Evolutionary conservation across 1,140 invertebrate genomes (phyloP).

Genomic region (Zeugodacus cucurbitae): DNA sequence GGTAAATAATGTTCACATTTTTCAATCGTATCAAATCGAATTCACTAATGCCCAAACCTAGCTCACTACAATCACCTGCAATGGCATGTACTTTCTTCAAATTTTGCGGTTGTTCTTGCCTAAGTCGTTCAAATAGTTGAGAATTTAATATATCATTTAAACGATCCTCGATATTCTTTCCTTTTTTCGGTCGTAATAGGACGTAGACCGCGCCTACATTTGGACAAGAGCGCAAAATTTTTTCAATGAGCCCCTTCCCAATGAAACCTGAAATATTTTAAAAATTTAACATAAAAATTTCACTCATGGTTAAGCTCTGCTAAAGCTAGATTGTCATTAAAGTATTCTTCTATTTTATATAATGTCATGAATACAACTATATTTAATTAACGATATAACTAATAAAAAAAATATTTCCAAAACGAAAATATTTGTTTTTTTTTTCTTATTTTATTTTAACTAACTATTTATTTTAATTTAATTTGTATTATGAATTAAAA

Average conservation of each 20-base stretch:
- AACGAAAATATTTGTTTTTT: too few relatives aligned
- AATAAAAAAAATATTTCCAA: too few relatives aligned
- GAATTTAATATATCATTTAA: constrained; percentile 72
- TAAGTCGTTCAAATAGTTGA: constrained; percentile 68
- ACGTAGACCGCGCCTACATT: constrained; percentile 79
- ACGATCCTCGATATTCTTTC: constrained; percentile 73
- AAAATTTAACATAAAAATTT: too few relatives aligned
- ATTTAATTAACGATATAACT: too few relatives aligned
- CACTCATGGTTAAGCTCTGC: too few relatives aligned
- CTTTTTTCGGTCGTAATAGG: constrained; percentile 82
- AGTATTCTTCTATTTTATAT: too few relatives aligned
- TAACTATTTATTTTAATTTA: neutral
- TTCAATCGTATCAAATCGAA: constrained; percentile 63
- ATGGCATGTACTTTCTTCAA: constrained; percentile 82
- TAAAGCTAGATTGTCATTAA: too few relatives aligned
- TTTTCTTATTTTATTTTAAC: constrained; percentile 66
- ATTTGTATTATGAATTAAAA: constrained; percentile 30
- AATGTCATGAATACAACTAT: too few relatives aligned
- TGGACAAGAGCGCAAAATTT: constrained; percentile 80
- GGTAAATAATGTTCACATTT: constrained; percentile 87
- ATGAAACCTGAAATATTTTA: constrained; percentile 75
- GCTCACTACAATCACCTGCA: constrained; percentile 78
- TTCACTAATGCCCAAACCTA: constrained; percentile 70
- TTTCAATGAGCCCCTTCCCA: constrained; percentile 89
- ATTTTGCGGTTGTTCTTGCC: constrained; percentile 65